A percentile compares a stretch with the other conserved stretches of the same genome.
These are phyloP conservation scores for Heterocephalus glaber DNA, from an alignment of 2,113 vertebrate species.

Conservation along the genomic window DNA sequence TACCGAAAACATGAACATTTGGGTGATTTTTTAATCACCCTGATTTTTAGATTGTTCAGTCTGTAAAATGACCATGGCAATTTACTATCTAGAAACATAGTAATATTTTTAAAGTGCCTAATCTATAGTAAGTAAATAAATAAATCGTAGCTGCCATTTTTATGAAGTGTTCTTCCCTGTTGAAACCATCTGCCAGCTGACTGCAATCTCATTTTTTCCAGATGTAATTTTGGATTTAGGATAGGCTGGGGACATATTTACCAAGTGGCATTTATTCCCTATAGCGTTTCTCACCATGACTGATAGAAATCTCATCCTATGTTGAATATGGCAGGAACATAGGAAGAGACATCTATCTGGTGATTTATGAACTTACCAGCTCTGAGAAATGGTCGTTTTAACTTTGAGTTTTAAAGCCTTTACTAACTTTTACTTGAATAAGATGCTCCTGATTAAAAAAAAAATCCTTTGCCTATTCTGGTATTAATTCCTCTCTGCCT, in stretches of 20 bases:
- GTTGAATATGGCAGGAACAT: background rate
- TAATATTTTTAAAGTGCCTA: background rate
- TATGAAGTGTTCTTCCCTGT: background rate
- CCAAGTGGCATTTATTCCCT: background rate
- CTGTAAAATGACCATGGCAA: background rate
- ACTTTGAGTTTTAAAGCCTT: background rate
- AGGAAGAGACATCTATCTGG: background rate
- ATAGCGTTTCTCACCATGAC: background rate
- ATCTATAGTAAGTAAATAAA: background rate
- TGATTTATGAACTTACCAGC: background rate
- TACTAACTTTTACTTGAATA: background rate
- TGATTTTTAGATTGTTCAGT: background rate
- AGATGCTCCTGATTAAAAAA: background rate
- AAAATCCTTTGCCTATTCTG: background rate
- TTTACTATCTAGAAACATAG: background rate
- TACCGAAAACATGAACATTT: background rate
- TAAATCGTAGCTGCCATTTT: constrained; percentile 32
- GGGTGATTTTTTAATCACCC: background rate
- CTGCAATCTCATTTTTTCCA: constrained; percentile 45
- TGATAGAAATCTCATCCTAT: background rate
- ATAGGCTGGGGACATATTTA: background rate
- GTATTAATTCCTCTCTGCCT: background rate
- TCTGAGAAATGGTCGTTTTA: background rate
- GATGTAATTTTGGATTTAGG: constrained; percentile 47
- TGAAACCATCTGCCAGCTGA: constrained; percentile 26